Evolutionary conservation across 2,888 invertebrate species (phyloP).

Genomic region (Galeruca laticollis): DNA sequence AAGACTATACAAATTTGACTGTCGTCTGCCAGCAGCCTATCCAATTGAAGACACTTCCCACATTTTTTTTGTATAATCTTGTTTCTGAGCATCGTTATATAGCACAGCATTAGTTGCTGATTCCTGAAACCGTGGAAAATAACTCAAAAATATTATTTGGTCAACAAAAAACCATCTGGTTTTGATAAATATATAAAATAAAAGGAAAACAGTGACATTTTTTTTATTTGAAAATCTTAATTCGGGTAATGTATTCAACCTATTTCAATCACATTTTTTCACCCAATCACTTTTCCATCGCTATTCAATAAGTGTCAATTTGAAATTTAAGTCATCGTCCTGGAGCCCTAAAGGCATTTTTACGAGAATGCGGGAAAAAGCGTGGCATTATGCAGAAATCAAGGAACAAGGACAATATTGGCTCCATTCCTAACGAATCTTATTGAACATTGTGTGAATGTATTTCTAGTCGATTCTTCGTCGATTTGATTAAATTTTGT

Average conservation of each 20-base stretch:
- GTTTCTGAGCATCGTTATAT: too few species aligned
- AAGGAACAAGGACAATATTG: constrained; percentile 53
- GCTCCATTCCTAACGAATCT: constrained; percentile 59
- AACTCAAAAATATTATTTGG: too few species aligned
- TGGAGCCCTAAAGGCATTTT: constrained; percentile 43
- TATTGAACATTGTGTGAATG: constrained; percentile 59
- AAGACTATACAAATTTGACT: too few species aligned
- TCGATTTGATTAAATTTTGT: constrained; percentile 66
- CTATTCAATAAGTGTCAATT: constrained; percentile 44
- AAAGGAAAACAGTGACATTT: neutral
- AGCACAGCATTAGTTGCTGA: too few species aligned
- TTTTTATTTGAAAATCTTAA: neutral
- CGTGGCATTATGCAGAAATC: constrained; percentile 55
- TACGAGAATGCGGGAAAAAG: constrained; percentile 39
- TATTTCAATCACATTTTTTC: constrained; percentile 14
- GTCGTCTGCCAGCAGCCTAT: too few species aligned
- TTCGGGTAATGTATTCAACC: constrained; percentile 14
- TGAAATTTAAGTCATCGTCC: constrained; percentile 43
- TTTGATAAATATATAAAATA: too few species aligned
- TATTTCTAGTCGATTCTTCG: constrained; percentile 57
- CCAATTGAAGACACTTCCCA: too few species aligned
- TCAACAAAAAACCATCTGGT: too few species aligned
- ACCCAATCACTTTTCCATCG: constrained; percentile 31
- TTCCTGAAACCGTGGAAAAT: too few species aligned
- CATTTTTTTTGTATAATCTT: too few species aligned